A percentile compares a stretch with the other conserved stretches of the same genome.
These are phyloP conservation scores for Neotoxoptera formosana DNA, from an alignment of 1,140 invertebrate species.

Conservation along the genomic window DNA sequence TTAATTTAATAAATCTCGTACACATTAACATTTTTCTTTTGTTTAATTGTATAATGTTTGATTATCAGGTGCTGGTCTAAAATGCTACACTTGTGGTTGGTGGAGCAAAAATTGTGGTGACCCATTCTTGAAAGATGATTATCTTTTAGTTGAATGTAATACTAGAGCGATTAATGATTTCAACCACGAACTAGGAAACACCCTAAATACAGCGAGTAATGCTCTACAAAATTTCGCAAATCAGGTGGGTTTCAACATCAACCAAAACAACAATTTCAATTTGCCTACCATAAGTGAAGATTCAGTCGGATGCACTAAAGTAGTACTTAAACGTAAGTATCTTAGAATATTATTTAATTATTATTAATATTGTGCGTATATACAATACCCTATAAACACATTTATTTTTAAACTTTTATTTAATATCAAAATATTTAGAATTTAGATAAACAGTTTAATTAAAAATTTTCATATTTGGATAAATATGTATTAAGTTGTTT, in stretches of 20 bases:
- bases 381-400: not conserved
- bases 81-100: conserved; percentile 40
- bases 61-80: conserved; percentile 19
- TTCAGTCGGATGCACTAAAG: conserved; percentile 41
- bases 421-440: not conserved
- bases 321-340: conserved; percentile 39
- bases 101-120: conserved; percentile 31
- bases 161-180: conserved; percentile 40
- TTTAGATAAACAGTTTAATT: not conserved
- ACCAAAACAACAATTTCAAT: conserved; percentile 40
- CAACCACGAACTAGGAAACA: conserved; percentile 21
- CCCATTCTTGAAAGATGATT: conserved; percentile 30
- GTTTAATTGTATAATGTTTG: not conserved
- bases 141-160: conserved; percentile 37
- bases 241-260: conserved; percentile 39
- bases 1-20: not conserved
- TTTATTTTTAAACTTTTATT: not conserved
- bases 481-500: no score
- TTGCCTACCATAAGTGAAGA: conserved; percentile 27
- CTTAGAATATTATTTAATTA: not conserved
- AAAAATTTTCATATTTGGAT: not conserved
- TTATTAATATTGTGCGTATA: not conserved
- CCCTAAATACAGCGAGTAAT: conserved; percentile 27
- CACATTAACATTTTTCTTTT: not conserved
- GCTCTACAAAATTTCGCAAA: conserved; percentile 44